Evolutionary conservation across 2,888 invertebrate genomes (phyloP).

Genomic region (Toxonevra muliebris): DNA sequence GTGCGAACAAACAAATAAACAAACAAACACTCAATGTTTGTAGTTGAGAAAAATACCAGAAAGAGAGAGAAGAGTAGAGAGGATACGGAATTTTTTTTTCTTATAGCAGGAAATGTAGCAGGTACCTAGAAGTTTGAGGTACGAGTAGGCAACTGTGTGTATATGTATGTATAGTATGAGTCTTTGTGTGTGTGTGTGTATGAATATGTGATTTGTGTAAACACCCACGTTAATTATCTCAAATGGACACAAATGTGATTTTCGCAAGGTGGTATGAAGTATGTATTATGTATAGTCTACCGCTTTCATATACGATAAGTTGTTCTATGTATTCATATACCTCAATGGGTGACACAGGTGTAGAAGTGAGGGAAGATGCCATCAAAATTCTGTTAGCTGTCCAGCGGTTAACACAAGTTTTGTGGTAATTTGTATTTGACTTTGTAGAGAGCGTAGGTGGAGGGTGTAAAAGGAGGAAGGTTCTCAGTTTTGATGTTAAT

Average conservation of each 20-base stretch:
- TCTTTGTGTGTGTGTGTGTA: background rate
- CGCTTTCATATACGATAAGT: background rate
- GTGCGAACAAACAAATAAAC: slow-evolving; percentile 29
- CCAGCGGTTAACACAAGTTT: slow-evolving; percentile 22
- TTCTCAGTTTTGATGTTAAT: background rate
- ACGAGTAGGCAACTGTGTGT: background rate
- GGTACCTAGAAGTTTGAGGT: background rate
- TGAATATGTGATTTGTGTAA: slow-evolving; percentile 20
- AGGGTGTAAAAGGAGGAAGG: background rate
- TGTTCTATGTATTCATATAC: background rate
- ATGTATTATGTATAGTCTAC: background rate
- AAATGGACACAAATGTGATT: slow-evolving; percentile 17
- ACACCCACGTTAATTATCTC: slow-evolving; percentile 29
- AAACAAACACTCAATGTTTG: slow-evolving; percentile 10
- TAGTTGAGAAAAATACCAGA: too few relatives aligned
- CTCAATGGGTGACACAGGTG: background rate
- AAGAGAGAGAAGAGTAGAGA: background rate
- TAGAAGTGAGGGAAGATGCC: slow-evolving; percentile 10
- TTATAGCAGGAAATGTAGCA: background rate
- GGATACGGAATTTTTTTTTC: background rate
- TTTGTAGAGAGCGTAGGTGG: background rate
- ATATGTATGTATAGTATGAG: background rate
- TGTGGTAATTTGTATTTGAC: slow-evolving; percentile 14
- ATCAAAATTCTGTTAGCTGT: slow-evolving; percentile 26
- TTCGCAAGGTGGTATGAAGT: background rate